Base-by-base conservation (phyloP, 2,888 invertebrate genomes). In the Pollenia amentaria region DNA sequence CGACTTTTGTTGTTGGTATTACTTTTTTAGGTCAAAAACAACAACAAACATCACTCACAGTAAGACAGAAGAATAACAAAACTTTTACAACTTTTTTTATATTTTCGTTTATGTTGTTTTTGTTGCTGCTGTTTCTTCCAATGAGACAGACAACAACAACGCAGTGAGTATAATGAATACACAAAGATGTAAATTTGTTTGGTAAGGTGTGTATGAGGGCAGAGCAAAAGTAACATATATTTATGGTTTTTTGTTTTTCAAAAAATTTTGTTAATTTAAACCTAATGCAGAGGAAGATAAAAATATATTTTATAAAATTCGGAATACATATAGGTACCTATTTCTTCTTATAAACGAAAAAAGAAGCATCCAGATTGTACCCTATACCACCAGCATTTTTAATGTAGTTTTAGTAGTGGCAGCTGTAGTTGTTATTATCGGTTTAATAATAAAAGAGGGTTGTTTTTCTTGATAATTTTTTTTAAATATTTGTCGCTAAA, bases 11-110 rank as follows among this genome's bases (percentile, higher is more conserved):
- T 82, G 84, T 84, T 84, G 65, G 48, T 57, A 57, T 73, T 84
- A 73, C 73, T 78, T 84, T 84, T 84, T 84, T 84, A 84, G 84
- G 84, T 84, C 84, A 84, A 73, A 84, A 84, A 73, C 78, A 84
- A 73, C 84, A 79, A 79, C 79, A 78, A 84, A 69, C 82, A 76
- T 76, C 69, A 82, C 76, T 82, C 82, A 82, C 16, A 76, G 18
- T 53, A 62, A 65, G 67, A 75, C 44, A 70, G 62, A 69, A 77
- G 29, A 72, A 70, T 62, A 83, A 83, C 70, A 83, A 75, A 64
- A 76, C 51, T 76, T 75, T 81, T 77, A 76, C 76, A 76, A 77
- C 64, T 65, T 72, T 83, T 77, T 64, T 53, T 46, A 53, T 38
- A 57, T 60, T 44, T 46, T 44, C 38, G 55, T 77, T 67, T 53